Percentiles rank a stretch among this genome's conserved stretches.
phyloP scores from a whole-genome alignment of 2,888 invertebrate genomes.

The Parnassius orleans region DNA sequence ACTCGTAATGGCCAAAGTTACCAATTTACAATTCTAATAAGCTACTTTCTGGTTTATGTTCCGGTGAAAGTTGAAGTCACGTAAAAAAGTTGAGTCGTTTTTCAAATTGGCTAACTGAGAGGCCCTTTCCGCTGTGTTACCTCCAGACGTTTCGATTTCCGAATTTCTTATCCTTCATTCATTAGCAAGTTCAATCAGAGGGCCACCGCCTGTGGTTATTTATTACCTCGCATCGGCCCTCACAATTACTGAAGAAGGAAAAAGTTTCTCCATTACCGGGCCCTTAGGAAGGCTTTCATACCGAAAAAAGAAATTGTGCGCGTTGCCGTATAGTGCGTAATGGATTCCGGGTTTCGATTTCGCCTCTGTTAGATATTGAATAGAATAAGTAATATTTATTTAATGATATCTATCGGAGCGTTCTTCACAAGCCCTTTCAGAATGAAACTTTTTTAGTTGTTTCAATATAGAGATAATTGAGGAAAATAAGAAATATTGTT shows the following conservation, averaged over 20 bases:
- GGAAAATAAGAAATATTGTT: background rate
- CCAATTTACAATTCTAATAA: conserved; percentile 29
- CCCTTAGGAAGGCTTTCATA: conserved; percentile 69
- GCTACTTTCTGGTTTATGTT: conserved; percentile 28
- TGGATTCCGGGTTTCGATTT: conserved; percentile 65
- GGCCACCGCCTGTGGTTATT: conserved; percentile 74
- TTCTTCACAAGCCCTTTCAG: conserved; percentile 17
- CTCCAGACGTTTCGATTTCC: conserved; percentile 60
- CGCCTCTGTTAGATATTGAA: conserved; percentile 47
- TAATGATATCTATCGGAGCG: conserved; percentile 34
- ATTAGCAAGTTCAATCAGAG: conserved; percentile 81
- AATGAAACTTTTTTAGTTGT: conserved; percentile 4
- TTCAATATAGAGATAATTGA: conserved; percentile 2
- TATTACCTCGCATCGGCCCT: conserved; percentile 76
- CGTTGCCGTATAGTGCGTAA: conserved; percentile 63
- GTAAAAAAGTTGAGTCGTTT: conserved; percentile 64
- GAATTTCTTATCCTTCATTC: conserved; percentile 77
- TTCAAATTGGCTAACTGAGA: conserved; percentile 52
- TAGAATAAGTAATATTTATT: conserved; percentile 41
- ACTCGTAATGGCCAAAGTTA: conserved; percentile 27
- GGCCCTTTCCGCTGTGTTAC: conserved; percentile 43
- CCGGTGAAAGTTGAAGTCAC: conserved; percentile 24
- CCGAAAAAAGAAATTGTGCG: conserved; percentile 70
- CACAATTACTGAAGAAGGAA: conserved; percentile 74
- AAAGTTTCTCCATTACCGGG: conserved; percentile 76